Percentiles rank a stretch among this genome's conserved stretches.
Conservation (phyloP, 2,113 vertebrate genomes). For the Gorsachius goisagi region DNA sequence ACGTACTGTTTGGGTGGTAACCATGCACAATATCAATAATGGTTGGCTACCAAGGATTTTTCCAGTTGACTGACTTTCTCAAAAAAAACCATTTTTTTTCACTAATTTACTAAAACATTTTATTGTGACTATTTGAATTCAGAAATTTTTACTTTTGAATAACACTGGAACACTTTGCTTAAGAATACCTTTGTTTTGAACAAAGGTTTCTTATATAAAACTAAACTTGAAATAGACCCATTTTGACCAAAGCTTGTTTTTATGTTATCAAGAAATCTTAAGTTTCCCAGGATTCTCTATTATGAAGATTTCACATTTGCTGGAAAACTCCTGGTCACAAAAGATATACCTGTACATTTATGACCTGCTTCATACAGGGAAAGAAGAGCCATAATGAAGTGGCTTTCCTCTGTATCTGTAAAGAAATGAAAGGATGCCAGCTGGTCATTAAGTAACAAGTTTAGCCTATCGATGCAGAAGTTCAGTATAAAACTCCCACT, state of each 20-base stretch:
- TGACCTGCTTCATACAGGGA: not conserved
- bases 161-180: not conserved
- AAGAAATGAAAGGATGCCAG: not conserved
- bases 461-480: not conserved
- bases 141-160: not conserved
- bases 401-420: not conserved
- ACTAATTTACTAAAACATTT: not conserved
- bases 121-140: not conserved
- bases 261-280: not conserved
- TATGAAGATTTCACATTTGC: not conserved
- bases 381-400: not conserved
- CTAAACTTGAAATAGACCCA: not conserved
- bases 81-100: not conserved
- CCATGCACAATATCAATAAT: not conserved
- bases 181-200: not conserved
- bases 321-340: not conserved
- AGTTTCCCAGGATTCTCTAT: not conserved
- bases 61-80: not conserved
- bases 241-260: not conserved
- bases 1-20: not conserved
- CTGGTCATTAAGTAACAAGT: not conserved
- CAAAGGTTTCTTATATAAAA: not conserved
- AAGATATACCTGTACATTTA: not conserved
- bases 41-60: not conserved
- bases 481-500: not conserved